Base-by-base conservation (phyloP, 2,113 vertebrate genomes). In the Pomatostomus ruficeps region DNA sequence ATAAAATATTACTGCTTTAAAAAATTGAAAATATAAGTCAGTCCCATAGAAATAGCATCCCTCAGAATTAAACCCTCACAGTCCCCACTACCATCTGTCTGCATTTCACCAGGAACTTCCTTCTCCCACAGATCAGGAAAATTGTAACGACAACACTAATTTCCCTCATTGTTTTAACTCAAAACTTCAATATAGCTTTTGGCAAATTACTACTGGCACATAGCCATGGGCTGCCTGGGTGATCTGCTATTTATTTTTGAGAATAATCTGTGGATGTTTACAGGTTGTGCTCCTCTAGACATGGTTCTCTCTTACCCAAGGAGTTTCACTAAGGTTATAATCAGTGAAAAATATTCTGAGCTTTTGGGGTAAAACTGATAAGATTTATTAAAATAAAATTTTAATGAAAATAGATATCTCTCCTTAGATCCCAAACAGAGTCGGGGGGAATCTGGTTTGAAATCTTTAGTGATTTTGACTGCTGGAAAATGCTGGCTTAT, bases 391-490 rank as follows among this genome's bases (percentile, higher is more conserved):
- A 48, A 92, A 73, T n/a, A 38, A 46, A 45, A 29, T 31, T 52
- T 25, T 40, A 75, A 82, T 35, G 36, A 40, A 79, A 82, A 65
- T 5, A 43, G 5, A 31, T 48, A 31, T 40, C 12, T 81, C 21
- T 46, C 22, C 48, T 35, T 59, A 74, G 55, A 62, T 85, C 38
- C 22, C 22, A 55, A 45, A 66, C 0, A 40, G n/a, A 75, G 14
- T 7, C 0, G 0, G 2, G 16, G 7, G 6, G 6, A 36, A 91
- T 57, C 40, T 48, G 11, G 2, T 65, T 72, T 73, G 20, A 76
- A 86, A 86, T 54, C 31, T 72, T 9, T 23, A 18, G 21, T 46
- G n/a, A 62, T 68, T 85, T 49, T 82, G 52, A 43, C 45, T 83
- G n/a, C 46, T 86, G 18, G 11, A 83, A 91, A 88, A 79, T 20